phyloP scores from a whole-genome alignment of 2,888 invertebrate genomes.

The Cosmia trapezina region DNA sequence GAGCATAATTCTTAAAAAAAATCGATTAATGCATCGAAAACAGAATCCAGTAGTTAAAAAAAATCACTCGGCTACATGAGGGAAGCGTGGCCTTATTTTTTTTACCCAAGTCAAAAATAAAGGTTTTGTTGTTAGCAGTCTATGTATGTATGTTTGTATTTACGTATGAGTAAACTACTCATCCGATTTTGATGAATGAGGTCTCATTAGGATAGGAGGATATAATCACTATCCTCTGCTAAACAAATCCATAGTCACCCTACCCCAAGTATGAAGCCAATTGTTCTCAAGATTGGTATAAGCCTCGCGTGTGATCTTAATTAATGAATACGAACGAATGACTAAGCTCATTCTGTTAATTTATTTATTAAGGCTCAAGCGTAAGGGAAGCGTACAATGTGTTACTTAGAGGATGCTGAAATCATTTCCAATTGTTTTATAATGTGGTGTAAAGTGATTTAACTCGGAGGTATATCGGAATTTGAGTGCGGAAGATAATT shows the following conservation, averaged over 20 bases:
- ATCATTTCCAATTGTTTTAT: slow-evolving; percentile 60
- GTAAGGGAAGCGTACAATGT: slow-evolving; percentile 60
- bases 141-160: no score
- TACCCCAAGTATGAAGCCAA: slow-evolving; percentile 83
- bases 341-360: slow-evolving; percentile 89
- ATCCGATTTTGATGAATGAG: no score
- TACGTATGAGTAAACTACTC: no score
- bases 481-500: slow-evolving; percentile 6
- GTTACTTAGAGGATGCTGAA: slow-evolving; percentile 59
- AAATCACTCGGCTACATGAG: neutral
- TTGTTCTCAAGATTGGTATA: slow-evolving; percentile 89
- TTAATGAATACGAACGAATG: slow-evolving; percentile 90
- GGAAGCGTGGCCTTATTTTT: neutral
- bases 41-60: neutral
- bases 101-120: no score
- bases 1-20: no score
- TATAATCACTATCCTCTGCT: neutral
- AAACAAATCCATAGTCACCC: slow-evolving; percentile 64
- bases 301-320: slow-evolving; percentile 90
- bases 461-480: slow-evolving; percentile 19
- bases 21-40: neutral
- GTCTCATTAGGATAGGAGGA: no score
- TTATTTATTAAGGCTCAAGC: slow-evolving; percentile 80
- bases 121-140: no score
- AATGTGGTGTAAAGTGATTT: slow-evolving; percentile 47